A percentile compares a stretch with the other conserved stretches of the same genome.
phyloP scores from a whole-genome alignment of 37 sponge, comb jelly and placozoan genomes.

The Beroe forskalii region DNA sequence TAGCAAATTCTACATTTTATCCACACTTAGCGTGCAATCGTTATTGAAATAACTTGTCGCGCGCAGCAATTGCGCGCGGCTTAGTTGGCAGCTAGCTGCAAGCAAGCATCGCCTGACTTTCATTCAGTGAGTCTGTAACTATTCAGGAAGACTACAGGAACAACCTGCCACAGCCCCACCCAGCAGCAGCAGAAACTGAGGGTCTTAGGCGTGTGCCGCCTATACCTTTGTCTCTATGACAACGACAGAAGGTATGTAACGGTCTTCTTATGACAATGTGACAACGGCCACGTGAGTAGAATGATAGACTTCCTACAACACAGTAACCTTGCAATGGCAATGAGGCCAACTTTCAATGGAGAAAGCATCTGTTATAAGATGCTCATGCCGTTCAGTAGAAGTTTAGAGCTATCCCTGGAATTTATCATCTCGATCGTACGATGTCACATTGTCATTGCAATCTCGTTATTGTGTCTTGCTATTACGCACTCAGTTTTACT shows the following conservation, averaged over 20 bases:
- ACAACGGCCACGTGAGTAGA: constrained; percentile 54
- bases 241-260: constrained; percentile 79
- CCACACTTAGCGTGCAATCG: too few species aligned
- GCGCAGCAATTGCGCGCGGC: not conserved
- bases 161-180: constrained; percentile 76
- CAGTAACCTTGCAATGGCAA: not conserved
- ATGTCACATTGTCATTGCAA: not conserved
- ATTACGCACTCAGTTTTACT: too few species aligned
- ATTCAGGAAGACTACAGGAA: constrained; percentile 85
- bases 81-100: constrained; percentile 12
- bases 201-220: constrained; percentile 99
- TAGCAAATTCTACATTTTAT: not conserved
- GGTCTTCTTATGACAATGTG: constrained; percentile 27
- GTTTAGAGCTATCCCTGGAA: too few species aligned
- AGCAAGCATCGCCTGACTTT: not conserved
- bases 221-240: constrained; percentile 97
- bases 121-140: not conserved
- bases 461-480: not conserved
- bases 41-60: not conserved
- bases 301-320: constrained; percentile 43
- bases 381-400: not conserved
- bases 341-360: not conserved
- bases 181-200: constrained; percentile 95
- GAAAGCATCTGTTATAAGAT: too few species aligned
- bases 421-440: too few species aligned